Base-by-base conservation (phyloP, 2,888 invertebrate species). In the Tipula vernalis region DNA sequence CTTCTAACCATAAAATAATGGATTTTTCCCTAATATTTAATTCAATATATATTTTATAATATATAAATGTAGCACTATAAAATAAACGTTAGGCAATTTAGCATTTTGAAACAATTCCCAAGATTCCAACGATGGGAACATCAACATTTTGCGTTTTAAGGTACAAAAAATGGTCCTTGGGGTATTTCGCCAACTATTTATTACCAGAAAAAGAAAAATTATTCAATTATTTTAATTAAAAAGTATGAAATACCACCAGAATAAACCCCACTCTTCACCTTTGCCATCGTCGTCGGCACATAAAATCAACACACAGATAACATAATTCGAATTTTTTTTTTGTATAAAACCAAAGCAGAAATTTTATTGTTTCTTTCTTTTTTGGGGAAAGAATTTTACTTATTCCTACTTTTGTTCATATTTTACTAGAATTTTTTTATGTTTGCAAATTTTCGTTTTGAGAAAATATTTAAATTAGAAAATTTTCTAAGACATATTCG, bases 1-100 rank as follows among this genome's bases (percentile, higher is more conserved):
- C 71, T 71, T 71, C 71, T 71, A 71, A 71, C 71, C 71, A 71
- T 71, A 71, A 71, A 71, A 71, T 71, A 71, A 71, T 71, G 71
- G 71, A 71, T 71, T 10, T 28, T 71, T 71, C 4, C 71, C 28
- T 28, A 28, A 18, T 28, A 71, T 28, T 71, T 71, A 71, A 71
- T 71, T 71, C 71, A 71, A 71, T 71, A 71, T 28, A 71, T 28
- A 71, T 28, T 28, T 28, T 39, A 39, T 39, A 39, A 6, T 39
- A 39, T 6, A 6, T 39, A 39, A 28, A 28, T 39, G 6, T 39
- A 71, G 71, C 71, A 71, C 71, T 71, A 71, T 71, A 71, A 71
- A 71, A 71, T 71, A 71, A 71, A 28, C 71, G 71, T 71, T 28
- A 71, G 71, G 71, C 71, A 71, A 71, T 71, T 71, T 71, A 71